phyloP scores from a whole-genome alignment of 2,888 invertebrate species.

The Apoda limacodes region DNA sequence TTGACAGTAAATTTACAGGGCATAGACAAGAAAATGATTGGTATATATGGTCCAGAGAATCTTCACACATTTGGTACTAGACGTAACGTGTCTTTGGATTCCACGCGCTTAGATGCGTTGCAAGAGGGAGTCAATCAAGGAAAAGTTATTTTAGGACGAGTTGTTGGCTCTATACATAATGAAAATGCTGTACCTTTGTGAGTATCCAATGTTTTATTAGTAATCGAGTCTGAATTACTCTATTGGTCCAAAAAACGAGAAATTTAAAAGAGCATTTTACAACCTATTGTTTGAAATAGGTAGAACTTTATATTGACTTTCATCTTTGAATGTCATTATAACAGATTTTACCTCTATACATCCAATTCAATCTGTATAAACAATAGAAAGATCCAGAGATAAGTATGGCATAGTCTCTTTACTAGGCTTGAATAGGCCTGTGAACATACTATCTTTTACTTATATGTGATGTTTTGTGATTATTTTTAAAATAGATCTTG shows the following conservation, averaged over 20 bases:
- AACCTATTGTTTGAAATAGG: not conserved
- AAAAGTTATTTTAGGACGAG: conserved; percentile 82
- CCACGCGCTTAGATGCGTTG: conserved; percentile 59
- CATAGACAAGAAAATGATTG: conserved; percentile 76
- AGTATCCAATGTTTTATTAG: conserved; percentile 42
- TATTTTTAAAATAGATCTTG: no score
- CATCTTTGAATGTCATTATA: no score
- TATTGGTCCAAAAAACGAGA: not conserved
- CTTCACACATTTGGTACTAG: conserved; percentile 31
- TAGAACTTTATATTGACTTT: not conserved
- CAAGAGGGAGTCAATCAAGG: conserved; percentile 74
- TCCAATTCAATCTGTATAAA: no score
- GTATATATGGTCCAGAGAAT: conserved; percentile 68
- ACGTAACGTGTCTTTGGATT: conserved; percentile 37
- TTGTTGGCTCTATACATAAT: conserved; percentile 82
- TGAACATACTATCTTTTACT: no score
- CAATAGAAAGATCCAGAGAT: no score
- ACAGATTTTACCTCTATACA: no score
- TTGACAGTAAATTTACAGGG: conserved; percentile 47
- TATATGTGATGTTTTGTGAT: no score
- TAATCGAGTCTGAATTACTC: conserved; percentile 10
- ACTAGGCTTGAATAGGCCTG: no score
- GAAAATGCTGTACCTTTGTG: conserved; percentile 84
- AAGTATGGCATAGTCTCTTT: no score
- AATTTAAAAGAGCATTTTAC: not conserved